Conservation (phyloP, 2,888 invertebrate genomes). For the Orchesella flavescens region DNA sequence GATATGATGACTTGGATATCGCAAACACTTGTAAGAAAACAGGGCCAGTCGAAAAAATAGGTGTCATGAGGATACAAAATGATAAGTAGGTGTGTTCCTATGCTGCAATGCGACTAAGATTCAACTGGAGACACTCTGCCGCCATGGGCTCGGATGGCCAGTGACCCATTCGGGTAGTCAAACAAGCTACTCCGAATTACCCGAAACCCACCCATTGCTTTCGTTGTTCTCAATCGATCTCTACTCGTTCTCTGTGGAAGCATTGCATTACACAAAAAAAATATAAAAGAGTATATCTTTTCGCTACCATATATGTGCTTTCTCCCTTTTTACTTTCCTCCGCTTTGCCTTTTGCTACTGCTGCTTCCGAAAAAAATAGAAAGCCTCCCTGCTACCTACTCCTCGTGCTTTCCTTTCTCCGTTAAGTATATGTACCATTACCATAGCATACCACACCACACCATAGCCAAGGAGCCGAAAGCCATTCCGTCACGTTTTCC, state of each 20-base stretch:
- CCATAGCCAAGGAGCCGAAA: too few relatives aligned
- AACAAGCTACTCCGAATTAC: slow-evolving; percentile 29
- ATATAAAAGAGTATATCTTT: neutral
- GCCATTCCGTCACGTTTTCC: neutral
- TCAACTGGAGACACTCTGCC: slow-evolving; percentile 65
- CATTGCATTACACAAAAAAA: slow-evolving; percentile 11
- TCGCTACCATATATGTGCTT: neutral
- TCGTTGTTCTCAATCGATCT: slow-evolving; percentile 62
- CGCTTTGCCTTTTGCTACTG: too few relatives aligned
- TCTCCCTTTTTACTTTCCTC: neutral
- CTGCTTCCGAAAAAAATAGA: neutral
- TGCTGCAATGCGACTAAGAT: slow-evolving; percentile 68
- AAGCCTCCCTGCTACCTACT: neutral
- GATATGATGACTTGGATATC: too few relatives aligned
- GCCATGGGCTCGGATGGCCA: slow-evolving; percentile 61
- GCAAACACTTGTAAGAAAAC: too few relatives aligned
- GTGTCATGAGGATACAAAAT: slow-evolving; percentile 31
- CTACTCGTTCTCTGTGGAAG: neutral
- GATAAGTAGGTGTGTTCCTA: slow-evolving; percentile 67
- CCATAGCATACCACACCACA: too few relatives aligned
- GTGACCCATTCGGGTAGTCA: slow-evolving; percentile 56
- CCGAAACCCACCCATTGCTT: slow-evolving; percentile 41
- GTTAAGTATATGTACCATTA: neutral
- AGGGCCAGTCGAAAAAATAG: neutral
- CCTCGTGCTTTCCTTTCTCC: slow-evolving; percentile 8